A percentile compares a stretch with the other conserved stretches of the same genome.
Conservation (phyloP, 1,140 invertebrate species). For the Sycobia sp. region DNA sequence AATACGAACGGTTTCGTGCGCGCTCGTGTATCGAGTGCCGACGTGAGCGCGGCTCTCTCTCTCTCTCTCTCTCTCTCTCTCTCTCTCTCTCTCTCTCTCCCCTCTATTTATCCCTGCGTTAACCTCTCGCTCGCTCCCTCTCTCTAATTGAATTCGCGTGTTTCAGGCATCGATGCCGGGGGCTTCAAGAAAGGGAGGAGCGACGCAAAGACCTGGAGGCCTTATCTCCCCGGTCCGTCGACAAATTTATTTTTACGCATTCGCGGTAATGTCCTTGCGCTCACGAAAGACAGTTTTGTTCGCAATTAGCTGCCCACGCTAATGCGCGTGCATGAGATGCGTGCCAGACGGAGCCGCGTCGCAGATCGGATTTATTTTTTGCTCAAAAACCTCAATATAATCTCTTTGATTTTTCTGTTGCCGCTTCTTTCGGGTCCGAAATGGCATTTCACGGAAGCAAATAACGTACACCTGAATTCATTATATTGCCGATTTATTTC, state of each 20-base stretch:
- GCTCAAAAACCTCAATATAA: neutral
- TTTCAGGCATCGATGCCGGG: slow-evolving; percentile 7
- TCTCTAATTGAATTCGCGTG: slow-evolving; percentile 38
- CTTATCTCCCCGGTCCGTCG: slow-evolving; percentile 24
- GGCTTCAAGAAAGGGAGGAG: neutral
- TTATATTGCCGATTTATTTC: no score
- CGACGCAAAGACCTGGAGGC: neutral
- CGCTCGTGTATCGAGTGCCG: no score
- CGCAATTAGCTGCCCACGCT: slow-evolving; percentile 31
- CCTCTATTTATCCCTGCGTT: no score
- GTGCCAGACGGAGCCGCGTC: neutral
- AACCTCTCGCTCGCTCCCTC: no score
- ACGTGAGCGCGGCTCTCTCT: no score
- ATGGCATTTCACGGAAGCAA: no score
- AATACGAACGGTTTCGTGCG: neutral
- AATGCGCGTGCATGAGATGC: slow-evolving; percentile 16
- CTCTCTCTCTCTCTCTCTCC: no score
- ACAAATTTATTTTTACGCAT: slow-evolving; percentile 36
- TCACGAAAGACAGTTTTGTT: slow-evolving; percentile 33
- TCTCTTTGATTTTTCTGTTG: no score
- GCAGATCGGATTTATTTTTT: slow-evolving; percentile 23
- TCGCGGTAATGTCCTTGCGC: neutral
- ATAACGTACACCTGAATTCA: no score
- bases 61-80: no score
- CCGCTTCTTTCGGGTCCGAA: no score